Conservation (phyloP, 2,888 invertebrate species). For the Amphiduros pacificus region DNA sequence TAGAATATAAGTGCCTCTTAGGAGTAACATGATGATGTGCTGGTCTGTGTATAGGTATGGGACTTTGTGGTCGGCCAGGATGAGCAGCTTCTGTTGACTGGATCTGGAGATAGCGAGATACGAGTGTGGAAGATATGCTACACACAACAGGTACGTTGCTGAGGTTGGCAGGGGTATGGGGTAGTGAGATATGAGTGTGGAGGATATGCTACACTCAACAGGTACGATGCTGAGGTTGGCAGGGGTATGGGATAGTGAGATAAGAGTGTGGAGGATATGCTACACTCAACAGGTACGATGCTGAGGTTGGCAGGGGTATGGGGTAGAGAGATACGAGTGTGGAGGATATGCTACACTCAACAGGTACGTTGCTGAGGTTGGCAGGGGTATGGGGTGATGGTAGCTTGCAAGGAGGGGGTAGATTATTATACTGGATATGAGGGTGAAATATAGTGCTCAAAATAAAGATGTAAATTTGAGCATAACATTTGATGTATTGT, state of each 20-base stretch:
- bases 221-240: conserved; percentile 70
- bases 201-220: conserved; percentile 63
- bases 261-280: conserved; percentile 80
- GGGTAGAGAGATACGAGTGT: conserved; percentile 82
- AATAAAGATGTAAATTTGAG: too few relatives aligned
- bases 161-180: conserved; percentile 85
- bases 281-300: conserved; percentile 28
- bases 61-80: conserved; percentile 77
- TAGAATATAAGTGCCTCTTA: too few relatives aligned
- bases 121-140: conserved; percentile 76
- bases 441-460: too few relatives aligned
- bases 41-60: conserved; percentile 73
- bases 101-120: conserved; percentile 81
- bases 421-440: too few relatives aligned
- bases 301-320: too few relatives aligned
- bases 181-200: conserved; percentile 84
- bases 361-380: conserved; percentile 15
- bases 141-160: conserved; percentile 22
- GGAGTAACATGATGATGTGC: background rate
- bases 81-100: conserved; percentile 83
- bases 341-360: conserved; percentile 67
- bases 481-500: too few relatives aligned
- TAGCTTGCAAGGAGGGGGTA: too few relatives aligned
- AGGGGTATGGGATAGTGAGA: conserved; percentile 81
- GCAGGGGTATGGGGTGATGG: too few relatives aligned